Percentiles rank a stretch among this genome's conserved stretches.
These are phyloP conservation scores for Chloroclysta siterata DNA, from an alignment of 2,888 invertebrate species.

Conservation along the genomic window DNA sequence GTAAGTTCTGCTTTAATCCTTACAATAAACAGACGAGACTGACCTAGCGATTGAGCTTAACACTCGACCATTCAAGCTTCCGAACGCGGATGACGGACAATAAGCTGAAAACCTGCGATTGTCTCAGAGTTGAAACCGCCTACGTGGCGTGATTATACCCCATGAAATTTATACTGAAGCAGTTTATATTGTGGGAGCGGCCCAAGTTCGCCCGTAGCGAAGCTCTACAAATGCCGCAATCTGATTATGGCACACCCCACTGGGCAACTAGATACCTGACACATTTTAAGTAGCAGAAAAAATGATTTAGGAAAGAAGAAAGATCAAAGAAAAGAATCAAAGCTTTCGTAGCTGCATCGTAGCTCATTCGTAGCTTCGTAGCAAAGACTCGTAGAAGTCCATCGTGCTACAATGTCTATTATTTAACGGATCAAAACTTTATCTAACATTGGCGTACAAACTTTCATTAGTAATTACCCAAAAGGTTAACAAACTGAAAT, in stretches of 20 bases:
- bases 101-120: constrained; percentile 25
- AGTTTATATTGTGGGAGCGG: constrained; percentile 68
- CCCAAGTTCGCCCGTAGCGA: constrained; percentile 65
- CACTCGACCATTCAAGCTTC: constrained; percentile 15
- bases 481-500: neutral
- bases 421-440: neutral
- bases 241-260: constrained; percentile 81
- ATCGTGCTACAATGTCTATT: neutral
- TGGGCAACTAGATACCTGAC: constrained; percentile 42
- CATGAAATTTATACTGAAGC: constrained; percentile 37
- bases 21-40: constrained; percentile 9
- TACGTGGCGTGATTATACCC: constrained; percentile 37
- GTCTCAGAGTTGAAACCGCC: constrained; percentile 25
- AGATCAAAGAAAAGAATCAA: too few species aligned
- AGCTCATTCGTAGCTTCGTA: constrained; percentile 1
- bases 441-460: neutral
- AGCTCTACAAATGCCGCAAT: constrained; percentile 82
- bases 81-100: constrained; percentile 23
- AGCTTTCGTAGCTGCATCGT: constrained; percentile 4
- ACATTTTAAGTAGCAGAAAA: constrained; percentile 11
- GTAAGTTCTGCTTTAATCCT: constrained; percentile 53
- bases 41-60: neutral
- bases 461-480: neutral
- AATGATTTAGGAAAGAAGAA: neutral
- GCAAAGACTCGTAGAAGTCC: neutral